phyloP scores from a whole-genome alignment of 1,140 invertebrate genomes.

The Drosophila bocki region DNA sequence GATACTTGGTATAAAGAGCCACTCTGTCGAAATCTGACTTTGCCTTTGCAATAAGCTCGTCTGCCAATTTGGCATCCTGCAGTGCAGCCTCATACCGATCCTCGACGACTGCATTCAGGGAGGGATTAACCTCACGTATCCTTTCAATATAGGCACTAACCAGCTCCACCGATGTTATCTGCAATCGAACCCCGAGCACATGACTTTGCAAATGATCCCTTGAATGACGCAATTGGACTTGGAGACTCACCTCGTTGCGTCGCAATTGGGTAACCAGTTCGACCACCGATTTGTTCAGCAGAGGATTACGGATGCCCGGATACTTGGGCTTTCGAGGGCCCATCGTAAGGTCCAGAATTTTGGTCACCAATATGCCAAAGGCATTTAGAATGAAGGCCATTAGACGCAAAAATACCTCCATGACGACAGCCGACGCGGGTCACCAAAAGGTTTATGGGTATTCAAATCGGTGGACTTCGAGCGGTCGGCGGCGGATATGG shows the following conservation, averaged over 20 bases:
- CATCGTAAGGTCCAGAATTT: constrained; percentile 33
- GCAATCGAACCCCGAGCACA: background rate
- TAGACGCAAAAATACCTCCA: constrained; percentile 65
- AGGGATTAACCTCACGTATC: constrained; percentile 89
- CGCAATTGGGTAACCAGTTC: constrained; percentile 62
- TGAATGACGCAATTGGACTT: constrained; percentile 18
- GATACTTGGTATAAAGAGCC: constrained; percentile 87
- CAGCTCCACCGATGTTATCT: constrained; percentile 88
- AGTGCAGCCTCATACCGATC: constrained; percentile 89
- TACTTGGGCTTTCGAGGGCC: constrained; percentile 40
- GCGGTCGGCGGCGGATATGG: constrained; percentile 13
- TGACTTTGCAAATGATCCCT: constrained; percentile 37
- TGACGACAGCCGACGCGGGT: constrained; percentile 29
- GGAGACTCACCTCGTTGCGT: constrained; percentile 60
- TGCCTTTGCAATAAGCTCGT: constrained; percentile 83
- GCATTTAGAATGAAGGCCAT: constrained; percentile 52
- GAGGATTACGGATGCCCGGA: constrained; percentile 54
- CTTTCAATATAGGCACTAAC: constrained; percentile 89
- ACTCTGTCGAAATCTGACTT: constrained; percentile 84
- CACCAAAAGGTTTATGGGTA: constrained; percentile 22
- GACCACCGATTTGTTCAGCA: constrained; percentile 62
- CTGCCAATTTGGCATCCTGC: constrained; percentile 88
- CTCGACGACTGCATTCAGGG: constrained; percentile 91
- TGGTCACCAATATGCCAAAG: constrained; percentile 49
- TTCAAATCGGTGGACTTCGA: constrained; percentile 48